A percentile compares a stretch with the other conserved stretches of the same genome.
phyloP scores from a whole-genome alignment of 2,888 invertebrate genomes.

The Lochmaea crataegi region DNA sequence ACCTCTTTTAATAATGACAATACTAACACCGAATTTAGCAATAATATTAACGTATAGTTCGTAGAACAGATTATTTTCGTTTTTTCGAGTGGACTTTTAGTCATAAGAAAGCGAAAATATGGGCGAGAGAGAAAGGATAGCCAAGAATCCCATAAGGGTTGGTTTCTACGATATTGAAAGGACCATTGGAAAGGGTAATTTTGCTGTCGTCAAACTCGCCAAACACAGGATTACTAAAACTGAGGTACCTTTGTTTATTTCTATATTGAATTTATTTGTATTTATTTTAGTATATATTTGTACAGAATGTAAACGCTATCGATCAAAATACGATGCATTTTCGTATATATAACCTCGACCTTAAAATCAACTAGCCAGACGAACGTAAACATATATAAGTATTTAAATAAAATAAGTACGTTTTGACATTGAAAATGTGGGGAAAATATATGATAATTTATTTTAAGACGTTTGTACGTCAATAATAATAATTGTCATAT shows the following conservation, averaged over 20 bases:
- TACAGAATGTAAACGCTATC: neutral
- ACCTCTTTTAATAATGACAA: slow-evolving; percentile 56
- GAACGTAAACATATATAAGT: neutral
- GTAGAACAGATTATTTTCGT: slow-evolving; percentile 36
- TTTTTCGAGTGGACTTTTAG: slow-evolving; percentile 47
- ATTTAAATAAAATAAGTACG: too few relatives aligned
- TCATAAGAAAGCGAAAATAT: slow-evolving; percentile 51
- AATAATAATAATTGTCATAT: too few relatives aligned
- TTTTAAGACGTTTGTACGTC: neutral
- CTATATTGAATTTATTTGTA: neutral
- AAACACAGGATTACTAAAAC: slow-evolving; percentile 98
- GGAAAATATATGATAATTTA: neutral
- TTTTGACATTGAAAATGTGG: too few relatives aligned
- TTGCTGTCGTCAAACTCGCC: slow-evolving; percentile 98
- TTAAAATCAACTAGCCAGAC: slow-evolving; percentile 3
- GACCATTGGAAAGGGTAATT: slow-evolving; percentile 99
- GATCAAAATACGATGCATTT: slow-evolving; percentile 5
- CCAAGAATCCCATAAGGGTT: slow-evolving; percentile 78
- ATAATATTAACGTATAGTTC: slow-evolving; percentile 48
- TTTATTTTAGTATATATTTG: neutral
- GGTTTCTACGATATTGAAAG: slow-evolving; percentile 98
- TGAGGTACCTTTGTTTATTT: slow-evolving; percentile 75
- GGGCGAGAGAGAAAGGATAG: slow-evolving; percentile 63
- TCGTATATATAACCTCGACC: neutral
- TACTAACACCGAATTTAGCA: slow-evolving; percentile 60